Percentiles rank a stretch among this genome's conserved stretches.
These are phyloP conservation scores for Limosa lapponica DNA, from an alignment of 2,797 vertebrate species.

Conservation along the genomic window DNA sequence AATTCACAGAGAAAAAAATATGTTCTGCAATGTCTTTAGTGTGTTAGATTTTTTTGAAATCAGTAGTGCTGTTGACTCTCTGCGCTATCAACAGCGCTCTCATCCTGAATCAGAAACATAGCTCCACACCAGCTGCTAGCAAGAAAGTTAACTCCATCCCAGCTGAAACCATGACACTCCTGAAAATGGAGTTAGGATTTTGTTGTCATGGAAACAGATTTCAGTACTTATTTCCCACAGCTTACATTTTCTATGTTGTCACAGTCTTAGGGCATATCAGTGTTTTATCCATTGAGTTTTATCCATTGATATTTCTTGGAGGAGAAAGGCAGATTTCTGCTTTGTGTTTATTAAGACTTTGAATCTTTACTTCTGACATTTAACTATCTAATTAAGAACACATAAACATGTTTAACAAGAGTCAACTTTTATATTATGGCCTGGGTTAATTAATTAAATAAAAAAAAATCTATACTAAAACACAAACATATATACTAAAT, in stretches of 20 bases:
- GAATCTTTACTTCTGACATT: neutral
- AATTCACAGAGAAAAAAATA: neutral
- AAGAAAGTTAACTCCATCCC: neutral
- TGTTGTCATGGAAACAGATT: conserved; percentile 60
- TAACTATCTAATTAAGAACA: neutral
- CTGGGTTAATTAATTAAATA: neutral
- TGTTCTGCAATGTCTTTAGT: neutral
- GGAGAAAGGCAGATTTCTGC: neutral
- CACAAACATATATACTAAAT: neutral
- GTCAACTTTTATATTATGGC: neutral
- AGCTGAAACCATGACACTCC: neutral
- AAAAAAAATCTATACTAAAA: neutral
- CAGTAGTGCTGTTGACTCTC: neutral
- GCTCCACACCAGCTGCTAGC: neutral
- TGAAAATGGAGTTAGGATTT: conserved; percentile 60
- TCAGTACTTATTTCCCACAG: conserved; percentile 8
- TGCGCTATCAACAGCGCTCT: neutral
- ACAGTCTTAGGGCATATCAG: conserved; percentile 1
- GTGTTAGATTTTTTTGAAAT: neutral
- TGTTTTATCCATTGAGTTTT: conserved; percentile 8
- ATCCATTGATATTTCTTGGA: neutral
- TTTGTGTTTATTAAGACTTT: neutral
- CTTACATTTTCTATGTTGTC: conserved; percentile 12
- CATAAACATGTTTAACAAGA: neutral
- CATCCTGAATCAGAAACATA: neutral